phyloP scores from a whole-genome alignment of 2,113 vertebrate species.

The Conger conger region DNA sequence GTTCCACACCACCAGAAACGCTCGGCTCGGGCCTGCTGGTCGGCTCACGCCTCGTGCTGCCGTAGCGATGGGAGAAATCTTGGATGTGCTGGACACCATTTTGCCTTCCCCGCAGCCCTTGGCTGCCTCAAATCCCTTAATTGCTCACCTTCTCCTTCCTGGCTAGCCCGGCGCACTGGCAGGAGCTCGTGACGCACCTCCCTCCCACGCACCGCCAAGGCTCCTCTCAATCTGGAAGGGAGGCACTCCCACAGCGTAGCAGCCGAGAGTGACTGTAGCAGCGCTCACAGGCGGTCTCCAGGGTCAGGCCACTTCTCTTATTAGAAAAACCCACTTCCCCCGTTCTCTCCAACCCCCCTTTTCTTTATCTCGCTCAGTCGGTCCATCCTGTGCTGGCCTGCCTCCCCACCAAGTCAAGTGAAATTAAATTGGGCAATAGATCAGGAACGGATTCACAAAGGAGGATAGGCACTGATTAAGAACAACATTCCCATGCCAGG shows the following conservation, averaged over 20 bases:
- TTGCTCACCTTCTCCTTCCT: not conserved
- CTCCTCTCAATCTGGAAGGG: slow-evolving; percentile 20
- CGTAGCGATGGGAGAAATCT: not conserved
- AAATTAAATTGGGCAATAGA: slow-evolving; percentile 49
- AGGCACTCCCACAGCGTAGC: slow-evolving; percentile 16
- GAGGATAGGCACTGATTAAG: slow-evolving; percentile 39
- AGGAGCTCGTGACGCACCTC: not conserved
- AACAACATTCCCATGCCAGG: slow-evolving; percentile 18
- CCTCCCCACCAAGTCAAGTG: slow-evolving; percentile 29
- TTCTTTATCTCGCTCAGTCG: slow-evolving; percentile 4
- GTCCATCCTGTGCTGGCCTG: not conserved
- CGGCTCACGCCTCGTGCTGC: not conserved
- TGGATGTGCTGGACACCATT: not conserved
- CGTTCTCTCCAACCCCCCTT: slow-evolving; percentile 17
- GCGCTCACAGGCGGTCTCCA: slow-evolving; percentile 35
- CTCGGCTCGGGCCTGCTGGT: not conserved
- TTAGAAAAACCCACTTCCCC: slow-evolving; percentile 49
- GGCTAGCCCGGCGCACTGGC: slow-evolving; percentile 23
- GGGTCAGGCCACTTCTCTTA: slow-evolving; percentile 49
- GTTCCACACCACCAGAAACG: not conserved
- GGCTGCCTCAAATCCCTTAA: not conserved
- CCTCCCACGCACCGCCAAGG: slow-evolving; percentile 36
- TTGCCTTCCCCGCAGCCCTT: not conserved
- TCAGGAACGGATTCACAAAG: slow-evolving; percentile 40
- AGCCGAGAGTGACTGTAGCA: slow-evolving; percentile 14